Percentiles rank a stretch among this genome's conserved stretches.
Evolutionary conservation across 2,797 vertebrate genomes (phyloP).

Genomic region (Sebastes wilsoni): DNA sequence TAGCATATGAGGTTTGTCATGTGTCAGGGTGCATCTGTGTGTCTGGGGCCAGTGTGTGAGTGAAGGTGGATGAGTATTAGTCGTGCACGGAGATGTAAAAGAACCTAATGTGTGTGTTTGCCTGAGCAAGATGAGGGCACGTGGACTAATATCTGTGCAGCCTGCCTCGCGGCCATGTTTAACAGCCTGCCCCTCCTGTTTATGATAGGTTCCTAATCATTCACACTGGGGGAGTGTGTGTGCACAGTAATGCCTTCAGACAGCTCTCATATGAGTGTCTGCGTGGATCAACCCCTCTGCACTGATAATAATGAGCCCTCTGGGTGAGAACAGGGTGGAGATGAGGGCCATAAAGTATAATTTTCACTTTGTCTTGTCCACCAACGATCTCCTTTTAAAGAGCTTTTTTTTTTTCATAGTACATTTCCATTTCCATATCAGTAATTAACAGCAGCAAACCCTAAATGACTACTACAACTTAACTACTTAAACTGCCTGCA

Average conservation of each 20-base stretch:
- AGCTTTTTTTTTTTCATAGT: slow-evolving; percentile 36
- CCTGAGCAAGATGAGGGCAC: slow-evolving; percentile 27
- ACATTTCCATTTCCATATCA: slow-evolving; percentile 53
- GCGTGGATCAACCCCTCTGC: slow-evolving; percentile 84
- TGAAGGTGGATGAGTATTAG: slow-evolving; percentile 64
- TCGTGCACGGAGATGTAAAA: slow-evolving; percentile 60
- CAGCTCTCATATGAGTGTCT: slow-evolving; percentile 88
- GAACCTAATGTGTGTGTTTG: slow-evolving; percentile 63
- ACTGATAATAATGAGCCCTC: slow-evolving; percentile 80
- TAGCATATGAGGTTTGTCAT: slow-evolving; percentile 76
- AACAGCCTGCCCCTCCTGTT: slow-evolving; percentile 83
- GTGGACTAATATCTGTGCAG: slow-evolving; percentile 24
- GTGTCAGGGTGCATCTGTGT: slow-evolving; percentile 71
- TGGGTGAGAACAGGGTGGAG: slow-evolving; percentile 63
- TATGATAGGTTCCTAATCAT: slow-evolving; percentile 89
- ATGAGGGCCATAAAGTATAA: slow-evolving; percentile 60
- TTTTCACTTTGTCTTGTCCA: slow-evolving; percentile 51
- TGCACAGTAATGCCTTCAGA: slow-evolving; percentile 88
- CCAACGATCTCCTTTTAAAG: slow-evolving; percentile 42
- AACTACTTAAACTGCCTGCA: slow-evolving; percentile 48
- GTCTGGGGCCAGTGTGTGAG: slow-evolving; percentile 54
- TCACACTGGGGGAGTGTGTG: slow-evolving; percentile 85
- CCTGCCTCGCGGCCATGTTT: slow-evolving; percentile 76
- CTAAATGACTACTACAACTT: slow-evolving; percentile 34
- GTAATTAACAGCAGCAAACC: slow-evolving; percentile 60